Evolutionary conservation across 1,140 invertebrate genomes (phyloP).

Genomic region (Hycleus phaleratus): DNA sequence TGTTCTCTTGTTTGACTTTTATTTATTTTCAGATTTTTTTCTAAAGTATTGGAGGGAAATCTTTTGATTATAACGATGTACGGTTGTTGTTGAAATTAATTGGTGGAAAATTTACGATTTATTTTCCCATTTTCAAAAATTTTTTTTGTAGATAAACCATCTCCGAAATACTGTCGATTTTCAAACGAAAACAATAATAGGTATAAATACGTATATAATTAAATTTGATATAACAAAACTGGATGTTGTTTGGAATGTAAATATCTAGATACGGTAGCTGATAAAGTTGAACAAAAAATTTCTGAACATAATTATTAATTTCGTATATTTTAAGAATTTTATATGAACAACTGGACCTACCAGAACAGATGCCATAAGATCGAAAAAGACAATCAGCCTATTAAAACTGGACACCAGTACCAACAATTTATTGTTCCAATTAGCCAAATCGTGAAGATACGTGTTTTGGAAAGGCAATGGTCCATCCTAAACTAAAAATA

Average conservation of each 20-base stretch:
- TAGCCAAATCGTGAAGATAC: slow-evolving; percentile 43
- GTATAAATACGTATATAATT: slow-evolving; percentile 17
- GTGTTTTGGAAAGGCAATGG: slow-evolving; percentile 42
- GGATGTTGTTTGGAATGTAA: slow-evolving; percentile 26
- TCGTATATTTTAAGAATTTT: not conserved
- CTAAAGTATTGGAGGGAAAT: not conserved
- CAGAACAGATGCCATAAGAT: slow-evolving; percentile 36
- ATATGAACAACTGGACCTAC: slow-evolving; percentile 31
- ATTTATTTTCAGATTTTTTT: not conserved
- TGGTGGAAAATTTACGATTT: no score
- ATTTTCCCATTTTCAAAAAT: no score
- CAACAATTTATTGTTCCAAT: slow-evolving; percentile 44
- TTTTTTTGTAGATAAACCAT: no score
- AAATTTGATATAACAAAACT: slow-evolving; percentile 30
- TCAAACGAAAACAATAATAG: no score
- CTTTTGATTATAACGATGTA: not conserved
- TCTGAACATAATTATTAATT: not conserved
- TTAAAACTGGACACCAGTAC: slow-evolving; percentile 41
- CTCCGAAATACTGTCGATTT: no score
- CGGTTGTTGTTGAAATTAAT: not conserved
- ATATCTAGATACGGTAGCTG: slow-evolving; percentile 25
- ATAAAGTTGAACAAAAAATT: slow-evolving; percentile 17
- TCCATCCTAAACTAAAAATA: slow-evolving; percentile 14
- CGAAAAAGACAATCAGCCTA: slow-evolving; percentile 43
- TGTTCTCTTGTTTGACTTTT: not conserved